phyloP scores from a whole-genome alignment of 2,888 invertebrate genomes.

The Trachelus stipa region DNA sequence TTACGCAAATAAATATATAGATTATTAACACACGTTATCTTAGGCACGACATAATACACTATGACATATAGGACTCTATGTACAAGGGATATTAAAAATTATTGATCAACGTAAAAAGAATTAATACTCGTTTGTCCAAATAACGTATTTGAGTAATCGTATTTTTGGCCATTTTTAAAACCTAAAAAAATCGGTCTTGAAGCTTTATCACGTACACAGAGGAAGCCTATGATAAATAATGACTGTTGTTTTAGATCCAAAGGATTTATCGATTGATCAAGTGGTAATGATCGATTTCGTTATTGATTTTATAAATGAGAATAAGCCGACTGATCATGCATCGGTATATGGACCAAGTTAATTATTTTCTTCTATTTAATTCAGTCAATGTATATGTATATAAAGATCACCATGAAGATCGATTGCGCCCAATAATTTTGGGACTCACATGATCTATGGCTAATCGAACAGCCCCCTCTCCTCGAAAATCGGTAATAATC shows the following conservation, averaged over 20 bases:
- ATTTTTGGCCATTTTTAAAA: not conserved
- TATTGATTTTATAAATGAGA: not conserved
- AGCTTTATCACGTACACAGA: not conserved
- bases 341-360: not conserved
- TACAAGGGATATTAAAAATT: not conserved
- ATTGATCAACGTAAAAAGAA: not conserved
- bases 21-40: not conserved
- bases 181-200: not conserved
- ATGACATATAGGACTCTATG: not conserved
- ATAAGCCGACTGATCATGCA: not conserved
- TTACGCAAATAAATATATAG: not conserved
- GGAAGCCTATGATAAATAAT: not conserved
- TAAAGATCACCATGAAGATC: not conserved
- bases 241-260: not conserved
- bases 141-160: not conserved
- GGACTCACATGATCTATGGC: not conserved
- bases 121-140: not conserved
- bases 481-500: constrained; percentile 17
- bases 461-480: not conserved
- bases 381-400: not conserved
- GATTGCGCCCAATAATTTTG: not conserved
- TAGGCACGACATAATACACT: not conserved
- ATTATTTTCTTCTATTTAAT: not conserved
- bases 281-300: not conserved
- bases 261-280: not conserved